These are phyloP conservation scores for Aromia moschata DNA, from an alignment of 2,888 invertebrate genomes.

Conservation along the genomic window DNA sequence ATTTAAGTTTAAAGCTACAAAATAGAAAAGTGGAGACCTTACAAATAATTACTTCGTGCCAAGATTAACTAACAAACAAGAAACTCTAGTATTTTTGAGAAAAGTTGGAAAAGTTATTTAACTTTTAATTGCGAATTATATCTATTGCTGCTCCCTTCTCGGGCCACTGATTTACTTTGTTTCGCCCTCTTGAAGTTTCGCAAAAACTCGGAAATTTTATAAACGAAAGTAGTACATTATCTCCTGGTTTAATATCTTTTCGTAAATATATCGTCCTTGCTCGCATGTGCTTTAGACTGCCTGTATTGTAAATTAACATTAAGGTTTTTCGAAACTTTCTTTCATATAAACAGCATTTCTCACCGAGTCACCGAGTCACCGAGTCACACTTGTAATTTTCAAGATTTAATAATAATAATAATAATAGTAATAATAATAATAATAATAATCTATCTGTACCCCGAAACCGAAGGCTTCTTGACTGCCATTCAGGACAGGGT, in stretches of 20 bases:
- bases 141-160: slow-evolving; percentile 16
- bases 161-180: slow-evolving; percentile 1
- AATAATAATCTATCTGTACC: no score
- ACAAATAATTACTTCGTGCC: slow-evolving; percentile 22
- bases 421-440: no score
- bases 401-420: no score
- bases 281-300: no score
- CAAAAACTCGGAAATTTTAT: slow-evolving; percentile 1
- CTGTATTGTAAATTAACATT: no score
- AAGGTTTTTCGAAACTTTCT: no score
- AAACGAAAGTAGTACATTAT: slow-evolving; percentile 5
- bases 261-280: not conserved
- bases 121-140: slow-evolving; percentile 36
- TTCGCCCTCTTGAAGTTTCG: not conserved
- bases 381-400: no score
- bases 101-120: slow-evolving; percentile 28
- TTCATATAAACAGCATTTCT: no score
- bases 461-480: no score
- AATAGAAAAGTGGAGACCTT: slow-evolving; percentile 4
- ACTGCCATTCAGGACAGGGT: no score
- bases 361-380: no score
- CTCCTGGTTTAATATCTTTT: not conserved
- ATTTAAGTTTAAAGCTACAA: slow-evolving; percentile 12
- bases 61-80: slow-evolving; percentile 22
- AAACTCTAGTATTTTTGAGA: slow-evolving; percentile 24